phyloP scores from a whole-genome alignment of 1,140 invertebrate species.

The Zaprionus inermis region DNA sequence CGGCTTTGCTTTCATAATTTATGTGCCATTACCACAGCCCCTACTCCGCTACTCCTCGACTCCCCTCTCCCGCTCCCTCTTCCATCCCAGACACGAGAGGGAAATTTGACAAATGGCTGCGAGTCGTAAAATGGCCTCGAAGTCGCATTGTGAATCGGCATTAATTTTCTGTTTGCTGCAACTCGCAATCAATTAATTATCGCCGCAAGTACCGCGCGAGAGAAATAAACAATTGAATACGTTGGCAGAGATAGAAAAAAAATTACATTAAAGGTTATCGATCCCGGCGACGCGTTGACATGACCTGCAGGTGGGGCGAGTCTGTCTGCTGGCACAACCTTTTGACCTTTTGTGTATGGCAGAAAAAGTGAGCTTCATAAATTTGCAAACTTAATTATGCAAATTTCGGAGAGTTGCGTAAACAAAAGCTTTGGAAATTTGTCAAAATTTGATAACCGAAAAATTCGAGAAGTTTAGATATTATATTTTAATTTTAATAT shows the following conservation, averaged over 20 bases:
- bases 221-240: constrained; percentile 32
- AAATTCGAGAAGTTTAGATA: too few species aligned
- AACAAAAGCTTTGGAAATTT: background rate
- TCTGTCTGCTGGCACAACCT: background rate
- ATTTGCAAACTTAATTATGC: background rate
- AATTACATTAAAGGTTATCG: constrained; percentile 52
- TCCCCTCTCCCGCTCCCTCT: too few species aligned
- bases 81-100: background rate
- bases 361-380: background rate
- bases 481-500: background rate
- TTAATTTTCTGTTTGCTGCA: constrained; percentile 62
- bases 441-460: too few species aligned
- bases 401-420: background rate
- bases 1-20: constrained; percentile 72
- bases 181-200: constrained; percentile 43
- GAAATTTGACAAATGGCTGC: constrained; percentile 72
- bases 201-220: constrained; percentile 4
- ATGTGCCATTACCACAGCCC: constrained; percentile 37
- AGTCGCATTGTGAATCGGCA: constrained; percentile 43
- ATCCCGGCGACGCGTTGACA: constrained; percentile 56
- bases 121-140: constrained; percentile 52
- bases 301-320: constrained; percentile 23
- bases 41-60: background rate
- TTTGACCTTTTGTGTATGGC: background rate
- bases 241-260: constrained; percentile 12